Base-by-base conservation (phyloP, 2,113 vertebrate species). In the Lota lota region DNA sequence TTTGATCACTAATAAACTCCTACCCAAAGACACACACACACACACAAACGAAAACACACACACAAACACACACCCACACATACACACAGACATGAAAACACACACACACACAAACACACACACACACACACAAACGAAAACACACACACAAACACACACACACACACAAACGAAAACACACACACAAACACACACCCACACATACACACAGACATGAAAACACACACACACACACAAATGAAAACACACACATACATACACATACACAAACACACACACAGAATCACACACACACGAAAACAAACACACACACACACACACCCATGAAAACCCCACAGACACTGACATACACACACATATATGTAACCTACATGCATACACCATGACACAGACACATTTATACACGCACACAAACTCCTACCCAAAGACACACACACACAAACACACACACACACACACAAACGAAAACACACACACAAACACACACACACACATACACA, bases 311-410 rank as follows among this genome's bases (percentile, higher is more conserved):
- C 28, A 28, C 28, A 28, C 28, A 14, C 12, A 47, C 12, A 47
- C 12, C 2, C 6, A 8, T 16, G 60, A 64, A 74, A 21, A 67
- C 74, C 59, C 22, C 5, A 60, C 58, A 22, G 5, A 60, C 58
- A 22, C 58, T 20, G n/a, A 60, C 21, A 60, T 18, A 60, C 58
- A 59, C 57, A 59, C 57, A 59, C 57, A 59, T n/a, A 59, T n/a
- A 19, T 20, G 19, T n/a, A 19, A 18, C 12, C 2, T 54, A 33
- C 28, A 33, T 7, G 7, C 77, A 33, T 7, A 33, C n/a, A n/a
- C n/a, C n/a, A n/a, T n/a, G n/a, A n/a, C n/a, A n/a, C n/a, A n/a
- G n/a, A 21, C 60, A 28, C 28, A 56, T 16, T 36, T 1, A 33
- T 64, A 65, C 28, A 33, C 28, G 7, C 28, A 33, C 28, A 33